Base-by-base conservation (phyloP, 35 echinoderm and acorn worm genomes). In the Acanthaster planci region DNA sequence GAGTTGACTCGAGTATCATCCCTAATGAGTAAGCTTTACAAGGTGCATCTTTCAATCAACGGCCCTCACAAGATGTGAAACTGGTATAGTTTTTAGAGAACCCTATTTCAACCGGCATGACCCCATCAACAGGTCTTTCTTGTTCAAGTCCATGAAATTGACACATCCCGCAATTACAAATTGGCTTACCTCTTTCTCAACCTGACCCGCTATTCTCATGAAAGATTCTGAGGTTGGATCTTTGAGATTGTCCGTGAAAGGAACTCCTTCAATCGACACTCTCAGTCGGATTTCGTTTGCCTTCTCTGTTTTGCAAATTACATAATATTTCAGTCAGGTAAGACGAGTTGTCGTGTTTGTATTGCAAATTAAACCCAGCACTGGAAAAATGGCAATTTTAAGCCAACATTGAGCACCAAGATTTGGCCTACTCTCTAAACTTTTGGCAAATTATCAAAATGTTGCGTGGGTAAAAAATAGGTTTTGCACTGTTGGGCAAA, bases 201-300 rank as follows among this genome's bases (percentile, higher is more conserved):
- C 64, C 18, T 72, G 26, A 21, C 34, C 19, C 34, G 64, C 30
- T 31, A 72, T 34, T 3, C 29, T 72, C 64, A 14, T 72, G 34
- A 12, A 72, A 0, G 64, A 31, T 10, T 72, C 26, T 10, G 64
- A 72, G 18, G 23, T 29, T 35, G 29, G 26, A 72, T 72, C 64
- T 26, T 34, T 26, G 14, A 72, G 9, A 72, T 72, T 26, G 22
- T 72, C 64, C 23, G 64, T 72, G 64, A 72, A 72, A 1, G 64
- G 64, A 30, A 72, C 30, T 4, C 34, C 29, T 10, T 31, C 64
- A 29, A 72, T 72, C 23, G 21, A 27, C 64, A 72, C 26, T 72
- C 64, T 19, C 64, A 72, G 22, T 72, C 64, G 64, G 30, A 72
- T 34, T 29, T 72, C 64, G 23, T 72, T 72, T 72, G 64, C 26